Percentiles rank a stretch among this genome's conserved stretches.
Conservation (phyloP, 2,113 vertebrate species). For the Bos taurus region ARS-UCD2.0 NC_037328.1:59768501-59769000, state of each 20-base stretch:
- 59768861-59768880: slow-evolving; percentile 81
- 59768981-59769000: background rate
- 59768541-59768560: slow-evolving; percentile 75
- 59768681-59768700: slow-evolving; percentile 55
- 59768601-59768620: slow-evolving; percentile 79
- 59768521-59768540: slow-evolving; percentile 65
- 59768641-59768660: slow-evolving; percentile 65
- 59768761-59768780: slow-evolving; percentile 71
- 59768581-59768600: slow-evolving; percentile 73
- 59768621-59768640: slow-evolving; percentile 57
- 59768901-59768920: slow-evolving; percentile 33
- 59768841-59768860: slow-evolving; percentile 84
- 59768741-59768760: slow-evolving; percentile 71
- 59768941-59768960: slow-evolving; percentile 42
- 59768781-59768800: slow-evolving; percentile 83
- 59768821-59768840: slow-evolving; percentile 83
- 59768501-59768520: slow-evolving; percentile 72
- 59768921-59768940: slow-evolving; percentile 60
- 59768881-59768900: slow-evolving; percentile 74
- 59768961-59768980: background rate
- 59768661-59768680: slow-evolving; percentile 69
- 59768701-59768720: slow-evolving; percentile 44
- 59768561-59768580: slow-evolving; percentile 71
- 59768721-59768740: slow-evolving; percentile 59
- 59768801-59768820: slow-evolving; percentile 85